Percentiles rank a stretch among this genome's conserved stretches.
Conservation (phyloP, 2,797 vertebrate species). For the Lateolabrax maculatus region DNA sequence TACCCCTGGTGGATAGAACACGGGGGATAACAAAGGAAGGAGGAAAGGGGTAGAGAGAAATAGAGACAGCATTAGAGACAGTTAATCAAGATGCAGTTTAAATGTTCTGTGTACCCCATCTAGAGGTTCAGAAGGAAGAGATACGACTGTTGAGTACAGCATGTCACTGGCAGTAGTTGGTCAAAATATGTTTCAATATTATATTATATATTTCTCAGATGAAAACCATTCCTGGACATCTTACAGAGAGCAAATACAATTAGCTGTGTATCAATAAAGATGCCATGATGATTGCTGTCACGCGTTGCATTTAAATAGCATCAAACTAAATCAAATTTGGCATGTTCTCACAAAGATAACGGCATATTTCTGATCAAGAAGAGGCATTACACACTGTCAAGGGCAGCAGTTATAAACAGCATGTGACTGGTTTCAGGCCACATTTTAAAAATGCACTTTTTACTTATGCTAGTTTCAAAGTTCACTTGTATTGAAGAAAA, state of each 20-base stretch:
- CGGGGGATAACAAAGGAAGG: neutral
- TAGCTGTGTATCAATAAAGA: neutral
- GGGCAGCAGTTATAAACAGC: neutral
- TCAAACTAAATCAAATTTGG: neutral
- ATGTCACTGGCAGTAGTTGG: neutral
- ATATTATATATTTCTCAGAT: neutral
- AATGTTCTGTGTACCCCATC: neutral
- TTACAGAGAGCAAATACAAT: neutral
- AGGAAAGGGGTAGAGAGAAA: neutral
- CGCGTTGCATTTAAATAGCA: neutral
- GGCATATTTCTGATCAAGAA: neutral
- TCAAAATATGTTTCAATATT: neutral
- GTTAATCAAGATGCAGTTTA: neutral
- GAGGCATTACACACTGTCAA: neutral
- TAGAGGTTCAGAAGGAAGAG: neutral
- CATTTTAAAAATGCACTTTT: too few relatives aligned
- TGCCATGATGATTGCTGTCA: neutral
- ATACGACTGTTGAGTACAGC: neutral
- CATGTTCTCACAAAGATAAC: neutral
- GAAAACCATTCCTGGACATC: neutral
- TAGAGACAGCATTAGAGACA: neutral
- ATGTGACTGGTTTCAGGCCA: neutral
- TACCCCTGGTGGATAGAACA: constrained; percentile 84
- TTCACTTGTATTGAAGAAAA: neutral
- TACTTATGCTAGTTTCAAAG: neutral